Evolutionary conservation across 1,140 invertebrate species (phyloP), one percentile per base, ranked within the genome.

Genomic region (Stegodyphus mimosarum): DNA sequence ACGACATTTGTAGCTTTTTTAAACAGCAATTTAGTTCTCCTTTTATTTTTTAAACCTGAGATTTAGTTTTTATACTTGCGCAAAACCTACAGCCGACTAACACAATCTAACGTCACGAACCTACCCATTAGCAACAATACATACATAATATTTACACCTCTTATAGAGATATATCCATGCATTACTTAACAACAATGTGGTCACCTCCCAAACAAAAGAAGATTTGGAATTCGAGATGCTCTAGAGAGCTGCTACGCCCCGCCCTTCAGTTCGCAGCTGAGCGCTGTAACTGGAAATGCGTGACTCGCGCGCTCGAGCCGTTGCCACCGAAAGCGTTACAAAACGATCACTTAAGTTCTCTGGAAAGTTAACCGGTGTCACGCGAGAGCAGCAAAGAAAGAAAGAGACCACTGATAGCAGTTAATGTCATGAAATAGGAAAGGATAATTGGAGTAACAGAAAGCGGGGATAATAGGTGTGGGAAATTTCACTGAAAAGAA

Each of bases 291-390:
- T 83, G 33, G 80, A 66, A 83, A 66, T 74, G 70, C 80, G 80
- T 83, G 80, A 83, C 80, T 83, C n/a, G 69, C n/a, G 51, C 70
- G 80, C 80, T 74, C 70, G 80, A 83, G 71, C 71, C 60, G 80
- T 83, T 83, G 70, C 80, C 80, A 83, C 80, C 71, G 80, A 83
- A 66, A 53, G 80, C 80, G 80, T 83, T 70, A 83, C 80, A 83
- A 83, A 83, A 83, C 80, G 80, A 83, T 74, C 80, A 74, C 80
- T 71, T 81, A 81, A 53, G 33, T 33, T 73, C 52, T 51, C 33
- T n/a, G 70, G 70, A 79, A 79, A 55, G 52, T 17, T 48, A 79
- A 17, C n/a, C 48, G 18, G 52, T 33, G 48, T 64, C 60, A 77
- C 48, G 75, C 60, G 33, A 66, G 64, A 11, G 49, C 63, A 60